Evolutionary conservation across 2,113 vertebrate species (phyloP).

Genomic region (Cryptoleucopteryx plumbea): DNA sequence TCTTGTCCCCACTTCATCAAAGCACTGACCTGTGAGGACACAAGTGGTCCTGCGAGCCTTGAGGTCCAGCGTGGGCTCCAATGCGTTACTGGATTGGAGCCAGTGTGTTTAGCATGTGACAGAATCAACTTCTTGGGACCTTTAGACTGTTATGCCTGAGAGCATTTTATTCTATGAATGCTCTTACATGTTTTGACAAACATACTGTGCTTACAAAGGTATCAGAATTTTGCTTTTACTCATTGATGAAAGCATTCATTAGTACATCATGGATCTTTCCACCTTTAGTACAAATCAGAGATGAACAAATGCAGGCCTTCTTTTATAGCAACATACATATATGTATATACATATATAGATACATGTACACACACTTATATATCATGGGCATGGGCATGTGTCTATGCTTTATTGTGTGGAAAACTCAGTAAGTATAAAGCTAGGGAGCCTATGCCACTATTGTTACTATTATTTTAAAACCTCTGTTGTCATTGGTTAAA

Average conservation of each 20-base stretch:
- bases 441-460: background rate
- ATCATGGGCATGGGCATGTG: accelerated
- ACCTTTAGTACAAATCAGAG: background rate
- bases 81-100: background rate
- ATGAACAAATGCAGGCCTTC: background rate
- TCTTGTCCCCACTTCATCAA: background rate
- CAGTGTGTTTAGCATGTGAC: background rate
- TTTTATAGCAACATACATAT: background rate
- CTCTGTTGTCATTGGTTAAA: background rate
- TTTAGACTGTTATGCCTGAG: background rate
- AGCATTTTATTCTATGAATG: background rate
- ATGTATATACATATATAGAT: background rate
- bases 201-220: background rate
- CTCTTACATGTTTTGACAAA: background rate
- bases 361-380: background rate
- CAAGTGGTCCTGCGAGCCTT: background rate
- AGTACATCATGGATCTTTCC: background rate
- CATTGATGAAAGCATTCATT: background rate
- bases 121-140: background rate
- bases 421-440: background rate
- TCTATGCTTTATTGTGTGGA: background rate
- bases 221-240: background rate
- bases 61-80: background rate
- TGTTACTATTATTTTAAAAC: background rate
- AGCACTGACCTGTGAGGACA: conserved; percentile 6